Evolutionary conservation across 1,140 invertebrate species (phyloP).

Genomic region (Coptotermes formosanus): DNA sequence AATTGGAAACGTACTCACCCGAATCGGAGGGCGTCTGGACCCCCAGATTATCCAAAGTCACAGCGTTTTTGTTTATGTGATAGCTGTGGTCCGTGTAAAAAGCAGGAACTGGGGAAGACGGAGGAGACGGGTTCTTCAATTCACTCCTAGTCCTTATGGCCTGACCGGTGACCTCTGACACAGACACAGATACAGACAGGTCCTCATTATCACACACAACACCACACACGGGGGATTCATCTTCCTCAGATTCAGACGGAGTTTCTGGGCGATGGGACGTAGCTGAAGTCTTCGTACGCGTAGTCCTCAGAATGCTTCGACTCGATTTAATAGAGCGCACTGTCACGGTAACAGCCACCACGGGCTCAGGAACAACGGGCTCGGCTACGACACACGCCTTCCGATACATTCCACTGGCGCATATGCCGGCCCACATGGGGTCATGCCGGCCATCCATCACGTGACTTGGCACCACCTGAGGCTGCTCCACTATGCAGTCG

Average conservation of each 20-base stretch:
- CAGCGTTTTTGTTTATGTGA: constrained; percentile 54
- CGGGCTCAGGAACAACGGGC: background rate
- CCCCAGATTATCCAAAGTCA: constrained; percentile 60
- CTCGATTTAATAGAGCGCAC: constrained; percentile 43
- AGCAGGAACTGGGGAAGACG: constrained; percentile 36
- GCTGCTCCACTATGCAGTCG: background rate
- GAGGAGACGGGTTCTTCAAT: constrained; percentile 38
- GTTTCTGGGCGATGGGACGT: constrained; percentile 42
- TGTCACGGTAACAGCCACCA: constrained; percentile 11
- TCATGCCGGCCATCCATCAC: constrained; percentile 18
- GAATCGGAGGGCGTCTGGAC: constrained; percentile 84
- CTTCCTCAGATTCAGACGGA: background rate
- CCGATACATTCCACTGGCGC: background rate
- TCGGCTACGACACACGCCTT: background rate
- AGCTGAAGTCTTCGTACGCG: constrained; percentile 43
- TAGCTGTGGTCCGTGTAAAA: constrained; percentile 67
- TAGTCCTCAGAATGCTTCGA: constrained; percentile 40
- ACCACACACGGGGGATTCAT: constrained; percentile 31
- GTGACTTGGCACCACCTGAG: background rate
- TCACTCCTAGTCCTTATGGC: constrained; percentile 25
- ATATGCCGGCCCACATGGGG: constrained; percentile 25
- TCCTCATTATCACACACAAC: constrained; percentile 38
- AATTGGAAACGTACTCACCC: constrained; percentile 59
- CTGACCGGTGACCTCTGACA: constrained; percentile 15
- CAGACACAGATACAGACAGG: background rate